Conservation (phyloP, 1,140 invertebrate species). For the Drosophila rhopaloa region DNA sequence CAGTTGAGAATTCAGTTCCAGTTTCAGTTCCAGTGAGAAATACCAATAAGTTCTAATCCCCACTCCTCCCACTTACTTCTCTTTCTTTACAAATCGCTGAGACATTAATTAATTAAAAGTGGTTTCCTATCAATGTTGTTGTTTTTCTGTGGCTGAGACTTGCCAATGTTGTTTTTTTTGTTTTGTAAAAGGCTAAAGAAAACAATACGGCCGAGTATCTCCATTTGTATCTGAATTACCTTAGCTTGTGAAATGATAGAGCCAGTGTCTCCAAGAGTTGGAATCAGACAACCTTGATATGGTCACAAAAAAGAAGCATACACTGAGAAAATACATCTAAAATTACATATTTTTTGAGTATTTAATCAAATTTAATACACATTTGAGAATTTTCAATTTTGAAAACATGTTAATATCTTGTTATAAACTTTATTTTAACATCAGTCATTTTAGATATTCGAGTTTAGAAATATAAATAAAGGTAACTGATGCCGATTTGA, state of each 20-base stretch:
- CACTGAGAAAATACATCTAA: neutral
- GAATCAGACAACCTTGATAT: conserved; percentile 61
- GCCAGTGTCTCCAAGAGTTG: conserved; percentile 34
- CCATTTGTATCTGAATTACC: conserved; percentile 12
- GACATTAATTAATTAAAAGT: conserved; percentile 69
- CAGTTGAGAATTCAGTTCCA: conserved; percentile 5
- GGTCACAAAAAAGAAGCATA: neutral
- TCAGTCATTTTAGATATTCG: no score
- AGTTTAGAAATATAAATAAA: no score
- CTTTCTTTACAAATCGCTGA: conserved; percentile 38
- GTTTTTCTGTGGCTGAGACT: conserved; percentile 25
- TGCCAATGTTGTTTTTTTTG: conserved; percentile 14
- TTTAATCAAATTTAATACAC: no score
- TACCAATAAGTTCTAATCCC: conserved; percentile 23
- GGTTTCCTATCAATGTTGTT: conserved; percentile 30
- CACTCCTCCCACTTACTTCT: neutral
- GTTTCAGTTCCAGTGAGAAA: conserved; percentile 16
- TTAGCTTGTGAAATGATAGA: conserved; percentile 59
- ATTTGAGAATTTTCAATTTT: no score
- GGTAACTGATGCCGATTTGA: no score
- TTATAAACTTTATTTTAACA: no score
- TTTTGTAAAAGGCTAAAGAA: conserved; percentile 25
- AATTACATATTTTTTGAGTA: neutral
- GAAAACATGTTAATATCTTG: no score
- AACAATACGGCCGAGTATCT: conserved; percentile 4